Evolutionary conservation across 2,113 vertebrate species (phyloP).

Genomic region (Seriola rivoliana): DNA sequence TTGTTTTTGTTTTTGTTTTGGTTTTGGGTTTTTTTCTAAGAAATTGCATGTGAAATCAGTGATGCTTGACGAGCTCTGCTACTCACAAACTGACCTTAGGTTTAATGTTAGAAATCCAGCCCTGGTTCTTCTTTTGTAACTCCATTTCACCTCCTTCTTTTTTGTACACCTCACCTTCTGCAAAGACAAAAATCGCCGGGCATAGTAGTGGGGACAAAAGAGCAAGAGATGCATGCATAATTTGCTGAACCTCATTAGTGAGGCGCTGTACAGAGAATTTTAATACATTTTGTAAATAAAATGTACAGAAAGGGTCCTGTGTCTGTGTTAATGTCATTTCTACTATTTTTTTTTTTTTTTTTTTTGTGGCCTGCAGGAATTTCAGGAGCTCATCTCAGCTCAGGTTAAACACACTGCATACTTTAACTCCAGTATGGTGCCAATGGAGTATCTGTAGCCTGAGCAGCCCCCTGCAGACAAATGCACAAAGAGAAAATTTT

Average conservation of each 20-base stretch:
- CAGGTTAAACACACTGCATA: conserved; percentile 24
- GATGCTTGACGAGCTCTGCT: conserved; percentile 91
- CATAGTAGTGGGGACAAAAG: conserved; percentile 92
- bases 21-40: conserved; percentile 40
- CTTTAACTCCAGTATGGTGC: conserved; percentile 16
- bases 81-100: conserved; percentile 88
- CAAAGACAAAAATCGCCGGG: conserved; percentile 89
- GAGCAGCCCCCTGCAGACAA: conserved; percentile 40
- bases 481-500: conserved; percentile 52
- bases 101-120: conserved; percentile 86
- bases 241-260: conserved; percentile 92
- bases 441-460: not conserved
- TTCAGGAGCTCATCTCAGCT: not conserved
- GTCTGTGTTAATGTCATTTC: conserved; percentile 46
- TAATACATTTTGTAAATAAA: conserved; percentile 99
- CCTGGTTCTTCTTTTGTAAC: conserved; percentile 77
- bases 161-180: conserved; percentile 88
- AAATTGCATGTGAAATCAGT: conserved; percentile 94
- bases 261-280: conserved; percentile 99
- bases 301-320: conserved; percentile 90
- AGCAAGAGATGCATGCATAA: conserved; percentile 96
- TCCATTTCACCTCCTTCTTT: conserved; percentile 65
- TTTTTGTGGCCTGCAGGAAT: conserved; percentile 12
- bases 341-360: not conserved
- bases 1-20: not conserved